Conservation (phyloP, 2,888 invertebrate genomes). For the Schrankia costaestrigalis region DNA sequence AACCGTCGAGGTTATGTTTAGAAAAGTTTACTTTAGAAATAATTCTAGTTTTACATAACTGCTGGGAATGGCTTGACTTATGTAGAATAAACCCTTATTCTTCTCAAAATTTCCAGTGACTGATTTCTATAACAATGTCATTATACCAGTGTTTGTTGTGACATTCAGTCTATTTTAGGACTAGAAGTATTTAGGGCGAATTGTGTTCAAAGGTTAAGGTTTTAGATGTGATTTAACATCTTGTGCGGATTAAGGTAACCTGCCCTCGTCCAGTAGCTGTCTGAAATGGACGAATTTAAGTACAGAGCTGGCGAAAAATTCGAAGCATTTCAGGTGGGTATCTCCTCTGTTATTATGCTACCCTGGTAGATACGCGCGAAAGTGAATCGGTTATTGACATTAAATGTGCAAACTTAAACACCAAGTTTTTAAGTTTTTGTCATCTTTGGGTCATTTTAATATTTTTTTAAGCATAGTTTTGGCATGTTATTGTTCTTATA, state of each 20-base stretch:
- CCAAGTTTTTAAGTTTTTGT: conserved; percentile 13
- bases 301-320: conserved; percentile 71
- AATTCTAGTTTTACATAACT: conserved; percentile 36
- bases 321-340: conserved; percentile 73
- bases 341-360: conserved; percentile 35
- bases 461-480: too few species aligned
- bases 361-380: conserved; percentile 54
- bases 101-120: too few species aligned
- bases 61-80: too few species aligned
- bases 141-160: conserved; percentile 35
- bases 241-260: conserved; percentile 49
- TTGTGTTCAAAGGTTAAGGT: conserved; percentile 76
- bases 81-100: too few species aligned
- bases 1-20: conserved; percentile 57
- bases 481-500: too few species aligned
- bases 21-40: conserved; percentile 44
- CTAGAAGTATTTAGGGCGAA: conserved; percentile 60
- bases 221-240: conserved; percentile 59
- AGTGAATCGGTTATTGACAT: conserved; percentile 42
- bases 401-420: conserved; percentile 25
- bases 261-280: conserved; percentile 43
- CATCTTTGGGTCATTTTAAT: too few species aligned
- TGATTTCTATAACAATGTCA: conserved; percentile 28
- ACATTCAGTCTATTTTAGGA: conserved; percentile 70
- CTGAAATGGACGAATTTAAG: conserved; percentile 73